Evolutionary conservation across 2,113 vertebrate species (phyloP), one percentile per base, ranked within the genome.

Genomic region (Alligator sinensis): DNA sequence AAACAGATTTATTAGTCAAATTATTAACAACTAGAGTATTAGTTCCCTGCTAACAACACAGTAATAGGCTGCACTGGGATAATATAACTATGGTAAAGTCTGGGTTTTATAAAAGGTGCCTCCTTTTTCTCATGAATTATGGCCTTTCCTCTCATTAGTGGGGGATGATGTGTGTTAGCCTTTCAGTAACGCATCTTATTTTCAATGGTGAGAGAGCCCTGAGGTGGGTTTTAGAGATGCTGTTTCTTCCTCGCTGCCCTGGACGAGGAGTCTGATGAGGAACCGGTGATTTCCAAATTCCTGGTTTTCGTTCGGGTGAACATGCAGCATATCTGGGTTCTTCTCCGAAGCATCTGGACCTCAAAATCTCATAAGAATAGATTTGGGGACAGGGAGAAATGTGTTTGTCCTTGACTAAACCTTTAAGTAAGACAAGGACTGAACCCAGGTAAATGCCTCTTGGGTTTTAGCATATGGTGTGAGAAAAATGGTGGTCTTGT

Each of bases 1-100:
- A 92, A 74, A 24, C 88, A 95, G 93, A 87, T 87, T 93, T 94
- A 89, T 95, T 96, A 92, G 84, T 94, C 74, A 88, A 94, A 95
- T 88, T 75, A 85, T 87, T 93, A 87, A 84, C 94, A 82, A 59
- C 80, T 68, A 61, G 78, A 80, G 89, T 93, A 93, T 57, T 92
- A 86, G 74, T 95, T 97, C 78, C 54, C 89, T 95, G 91, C 72
- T 97, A 95, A 97, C 76, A 81, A 82, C 63, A 86, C 78, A 47
- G 12, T 92, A 90, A 91, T 82, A 62, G 27, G n/a, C 54, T 85
- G 82, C 61, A 7, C 18, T 80, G 93, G 92, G 87, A 85, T 57
- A 82, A 81, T 2, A 24, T 30, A 90, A 9, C 25, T 88, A 80
- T 84, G 80, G 38, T 77, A 1, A 1, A 47, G 18, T n/a, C n/a